Conservation (phyloP, 2,113 vertebrate genomes). For the Microtus oregoni region DNA sequence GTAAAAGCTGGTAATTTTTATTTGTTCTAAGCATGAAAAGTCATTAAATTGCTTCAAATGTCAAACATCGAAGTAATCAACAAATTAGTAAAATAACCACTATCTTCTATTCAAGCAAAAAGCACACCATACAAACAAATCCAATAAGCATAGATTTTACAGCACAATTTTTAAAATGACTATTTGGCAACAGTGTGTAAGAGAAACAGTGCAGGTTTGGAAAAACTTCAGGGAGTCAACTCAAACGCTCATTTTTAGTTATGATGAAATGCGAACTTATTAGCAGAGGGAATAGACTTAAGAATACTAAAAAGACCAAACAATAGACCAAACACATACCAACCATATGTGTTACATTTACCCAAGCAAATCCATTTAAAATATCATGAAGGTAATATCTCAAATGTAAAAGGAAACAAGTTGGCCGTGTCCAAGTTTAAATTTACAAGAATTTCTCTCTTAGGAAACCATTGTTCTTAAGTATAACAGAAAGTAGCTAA, state of each 20-base stretch:
- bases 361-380: slow-evolving; percentile 2
- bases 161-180: not conserved
- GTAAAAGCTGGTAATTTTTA: not conserved
- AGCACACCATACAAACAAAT: slow-evolving; percentile 9
- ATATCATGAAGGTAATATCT: not conserved
- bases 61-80: slow-evolving; percentile 24
- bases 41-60: slow-evolving; percentile 28
- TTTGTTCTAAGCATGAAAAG: not conserved
- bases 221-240: not conserved
- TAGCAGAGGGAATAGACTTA: not conserved
- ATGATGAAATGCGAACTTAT: slow-evolving; percentile 27
- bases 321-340: not conserved
- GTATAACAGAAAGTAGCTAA: not conserved
- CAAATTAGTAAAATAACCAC: not conserved
- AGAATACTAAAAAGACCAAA: not conserved
- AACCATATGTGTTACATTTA: not conserved
- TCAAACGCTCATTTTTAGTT: slow-evolving; percentile 3
- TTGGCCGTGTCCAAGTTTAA: not conserved
- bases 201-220: not conserved
- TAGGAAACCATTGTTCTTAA: not conserved
- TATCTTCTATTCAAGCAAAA: slow-evolving; percentile 25
- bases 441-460: slow-evolving; percentile 27
- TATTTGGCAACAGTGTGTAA: not conserved
- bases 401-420: slow-evolving; percentile 8
- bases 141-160: not conserved